Conservation (phyloP, 2,888 invertebrate genomes). For the Cryptocephalus primarius region DNA sequence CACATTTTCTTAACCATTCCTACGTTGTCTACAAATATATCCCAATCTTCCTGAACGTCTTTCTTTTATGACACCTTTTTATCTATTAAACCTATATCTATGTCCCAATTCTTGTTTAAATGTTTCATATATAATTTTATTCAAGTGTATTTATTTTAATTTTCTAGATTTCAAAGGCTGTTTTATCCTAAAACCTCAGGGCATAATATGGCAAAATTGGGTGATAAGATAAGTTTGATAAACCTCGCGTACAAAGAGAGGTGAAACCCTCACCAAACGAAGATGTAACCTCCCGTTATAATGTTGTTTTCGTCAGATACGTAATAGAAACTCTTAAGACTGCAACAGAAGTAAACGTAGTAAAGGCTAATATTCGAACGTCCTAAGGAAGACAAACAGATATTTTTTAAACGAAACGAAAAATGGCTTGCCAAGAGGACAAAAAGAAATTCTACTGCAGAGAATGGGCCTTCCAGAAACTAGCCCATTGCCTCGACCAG, state of each 20-base stretch:
- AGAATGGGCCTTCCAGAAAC: slow-evolving; percentile 93
- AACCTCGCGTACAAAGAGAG: slow-evolving; percentile 6
- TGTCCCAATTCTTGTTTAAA: too few species aligned
- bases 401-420: not conserved
- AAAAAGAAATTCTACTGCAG: slow-evolving; percentile 76
- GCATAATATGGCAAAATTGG: slow-evolving; percentile 11
- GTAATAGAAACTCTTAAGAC: slow-evolving; percentile 19
- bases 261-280: slow-evolving; percentile 6
- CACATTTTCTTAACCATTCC: too few species aligned
- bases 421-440: slow-evolving; percentile 40
- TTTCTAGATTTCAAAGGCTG: too few species aligned
- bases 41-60: too few species aligned
- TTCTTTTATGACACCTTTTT: too few species aligned
- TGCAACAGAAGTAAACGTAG: slow-evolving; percentile 13
- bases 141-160: too few species aligned
- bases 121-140: too few species aligned
- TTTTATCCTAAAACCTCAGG: not conserved
- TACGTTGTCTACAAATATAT: too few species aligned
- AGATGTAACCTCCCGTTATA: not conserved
- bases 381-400: slow-evolving; percentile 18
- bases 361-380: slow-evolving; percentile 12
- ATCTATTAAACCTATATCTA: too few species aligned
- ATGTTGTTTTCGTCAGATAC: slow-evolving; percentile 10
- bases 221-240: slow-evolving; percentile 7
- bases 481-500: slow-evolving; percentile 84